Base-by-base conservation (phyloP, 2,113 vertebrate genomes). In the Drymodes brunneopygia region DNA sequence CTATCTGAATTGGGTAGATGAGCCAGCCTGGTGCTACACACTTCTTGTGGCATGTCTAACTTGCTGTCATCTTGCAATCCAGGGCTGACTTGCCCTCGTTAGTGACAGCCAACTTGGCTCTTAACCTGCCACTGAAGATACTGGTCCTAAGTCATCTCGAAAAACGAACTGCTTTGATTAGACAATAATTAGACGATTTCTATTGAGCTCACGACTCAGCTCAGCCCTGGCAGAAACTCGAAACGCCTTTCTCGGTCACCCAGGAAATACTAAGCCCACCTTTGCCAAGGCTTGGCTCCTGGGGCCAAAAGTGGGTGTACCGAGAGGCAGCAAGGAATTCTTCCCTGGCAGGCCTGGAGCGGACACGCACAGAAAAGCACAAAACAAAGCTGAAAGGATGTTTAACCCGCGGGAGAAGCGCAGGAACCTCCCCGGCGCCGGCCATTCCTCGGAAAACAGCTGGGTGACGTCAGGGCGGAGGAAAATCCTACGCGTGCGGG, bases 1-100 rank as follows among this genome's bases (percentile, higher is more conserved):
- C 15, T 2, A 1, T 23, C 14, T 2, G 12, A 23, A 35, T 8
- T 0, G 0, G 6, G 16, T 1, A 35, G 25, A 36, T 29, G 29
- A 15, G 35, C 12, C 27, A 72, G 14, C 15, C 44, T 0, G 1
- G 27, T 9, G 31, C 45, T 19, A 25, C 25, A 3, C 1, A 1
- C 9, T 28, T 35, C 58, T 25, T 9, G 10, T 9, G 21, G 23
- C 40, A 31, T 3, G 9, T 29, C 29, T 31, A 40, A 69, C 15
- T 45, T 21, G 31, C 53, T 54, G 64, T 17, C 8, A 1, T 23
- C 40, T 22, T 31, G 45, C 36, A 53, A 24, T 27, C 10, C 29
- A 4, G 20, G 61, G 4, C 36, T 35, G 18, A 44, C 0, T 4
- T 15, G 47, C 20, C 47, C 33, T 2, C 8, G 1, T 10, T 14